A percentile compares a stretch with the other conserved stretches of the same genome.
Conservation (phyloP, 2,797 vertebrate species). For the Cuculus canorus region DNA sequence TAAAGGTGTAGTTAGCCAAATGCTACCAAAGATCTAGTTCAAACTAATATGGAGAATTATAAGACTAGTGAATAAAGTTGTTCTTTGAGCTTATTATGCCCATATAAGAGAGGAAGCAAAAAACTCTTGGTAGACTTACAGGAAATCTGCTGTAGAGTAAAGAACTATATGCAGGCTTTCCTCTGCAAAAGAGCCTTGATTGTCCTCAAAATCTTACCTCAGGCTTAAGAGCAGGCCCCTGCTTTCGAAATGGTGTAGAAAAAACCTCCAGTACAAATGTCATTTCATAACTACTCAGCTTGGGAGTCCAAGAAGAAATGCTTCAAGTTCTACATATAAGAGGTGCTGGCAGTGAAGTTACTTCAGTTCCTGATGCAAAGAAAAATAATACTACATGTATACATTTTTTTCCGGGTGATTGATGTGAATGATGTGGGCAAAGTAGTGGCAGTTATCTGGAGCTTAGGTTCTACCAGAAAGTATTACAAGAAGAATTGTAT, state of each 20-base stretch:
- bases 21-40: neutral
- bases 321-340: neutral
- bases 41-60: neutral
- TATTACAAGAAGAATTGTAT: neutral
- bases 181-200: neutral
- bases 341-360: neutral
- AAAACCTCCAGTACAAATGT: neutral
- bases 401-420: neutral
- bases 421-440: neutral
- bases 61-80: neutral
- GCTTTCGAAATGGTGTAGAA: neutral
- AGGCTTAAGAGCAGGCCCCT: neutral
- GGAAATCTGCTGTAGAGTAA: neutral
- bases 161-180: neutral
- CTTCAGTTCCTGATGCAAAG: neutral
- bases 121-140: accelerated
- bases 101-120: neutral
- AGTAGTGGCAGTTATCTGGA: neutral
- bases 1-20: neutral
- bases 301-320: neutral
- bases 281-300: neutral
- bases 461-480: neutral
- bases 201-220: neutral
- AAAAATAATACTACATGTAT: neutral
- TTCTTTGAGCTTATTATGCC: neutral